A percentile compares a stretch with the other conserved stretches of the same genome.
Conservation (phyloP, 2,797 vertebrate species). For the Hoplostethus atlanticus region DNA sequence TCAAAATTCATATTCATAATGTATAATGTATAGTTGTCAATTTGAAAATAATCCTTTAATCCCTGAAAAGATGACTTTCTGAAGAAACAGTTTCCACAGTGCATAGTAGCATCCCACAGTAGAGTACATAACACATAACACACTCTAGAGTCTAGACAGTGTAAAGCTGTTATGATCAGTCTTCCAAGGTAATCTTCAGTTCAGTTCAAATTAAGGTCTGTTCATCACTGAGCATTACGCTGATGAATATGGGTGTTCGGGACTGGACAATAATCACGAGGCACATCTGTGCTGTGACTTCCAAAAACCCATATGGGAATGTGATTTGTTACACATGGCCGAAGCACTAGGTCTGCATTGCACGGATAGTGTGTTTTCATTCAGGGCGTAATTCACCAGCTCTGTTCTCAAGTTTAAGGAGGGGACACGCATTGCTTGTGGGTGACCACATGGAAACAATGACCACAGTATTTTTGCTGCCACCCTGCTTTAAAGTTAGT, state of each 20-base stretch:
- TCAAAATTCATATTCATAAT: background rate
- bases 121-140: background rate
- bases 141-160: background rate
- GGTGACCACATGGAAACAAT: constrained; percentile 57
- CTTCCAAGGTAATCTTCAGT: constrained; percentile 7
- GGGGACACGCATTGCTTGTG: constrained; percentile 17
- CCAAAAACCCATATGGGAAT: constrained; percentile 50
- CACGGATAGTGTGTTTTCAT: constrained; percentile 40
- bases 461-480: constrained; percentile 39
- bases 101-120: background rate
- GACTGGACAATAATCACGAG: constrained; percentile 53
- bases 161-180: constrained; percentile 8
- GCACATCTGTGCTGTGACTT: constrained; percentile 62
- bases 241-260: constrained; percentile 41
- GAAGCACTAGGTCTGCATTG: constrained; percentile 45
- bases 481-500: constrained; percentile 38
- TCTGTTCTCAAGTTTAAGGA: constrained; percentile 21
- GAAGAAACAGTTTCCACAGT: background rate
- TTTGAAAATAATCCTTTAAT: background rate
- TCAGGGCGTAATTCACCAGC: constrained; percentile 34
- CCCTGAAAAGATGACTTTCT: background rate
- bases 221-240: constrained; percentile 30
- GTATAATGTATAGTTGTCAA: background rate
- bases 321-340: constrained; percentile 63
- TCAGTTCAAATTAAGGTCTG: constrained; percentile 27